phyloP scores from a whole-genome alignment of 2,113 vertebrate species.

The Uria aalge region DNA sequence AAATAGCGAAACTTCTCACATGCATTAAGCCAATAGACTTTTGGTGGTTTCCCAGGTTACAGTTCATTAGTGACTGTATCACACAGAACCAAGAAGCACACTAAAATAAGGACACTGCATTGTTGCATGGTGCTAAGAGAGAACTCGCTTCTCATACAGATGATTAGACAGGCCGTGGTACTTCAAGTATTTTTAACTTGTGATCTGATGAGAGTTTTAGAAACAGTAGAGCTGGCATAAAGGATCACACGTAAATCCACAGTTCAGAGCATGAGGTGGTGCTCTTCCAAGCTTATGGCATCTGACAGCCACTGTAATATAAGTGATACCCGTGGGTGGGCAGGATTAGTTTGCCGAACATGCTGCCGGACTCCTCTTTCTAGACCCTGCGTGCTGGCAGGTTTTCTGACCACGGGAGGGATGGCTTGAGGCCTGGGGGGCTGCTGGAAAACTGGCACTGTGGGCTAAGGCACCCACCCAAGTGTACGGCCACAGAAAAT shows the following conservation, averaged over 20 bases:
- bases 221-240: background rate
- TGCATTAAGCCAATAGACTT: background rate
- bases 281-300: background rate
- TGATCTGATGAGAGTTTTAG: background rate
- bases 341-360: background rate
- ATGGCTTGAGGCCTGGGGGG: background rate
- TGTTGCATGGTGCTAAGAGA: background rate
- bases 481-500: background rate
- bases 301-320: background rate
- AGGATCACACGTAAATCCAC: background rate
- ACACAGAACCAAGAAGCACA: background rate
- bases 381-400: background rate
- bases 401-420: background rate
- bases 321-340: background rate
- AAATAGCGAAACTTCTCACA: background rate
- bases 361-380: background rate
- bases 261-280: background rate
- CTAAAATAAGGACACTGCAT: background rate
- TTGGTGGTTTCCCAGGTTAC: constrained; percentile 43
- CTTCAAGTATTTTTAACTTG: constrained; percentile 20
- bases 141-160: background rate
- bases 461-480: background rate
- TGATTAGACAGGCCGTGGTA: background rate
- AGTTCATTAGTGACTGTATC: constrained; percentile 20
- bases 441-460: background rate